Percentiles rank a stretch among this genome's conserved stretches.
phyloP scores from a whole-genome alignment of 2,888 invertebrate genomes.

The Athalia rosae region DNA sequence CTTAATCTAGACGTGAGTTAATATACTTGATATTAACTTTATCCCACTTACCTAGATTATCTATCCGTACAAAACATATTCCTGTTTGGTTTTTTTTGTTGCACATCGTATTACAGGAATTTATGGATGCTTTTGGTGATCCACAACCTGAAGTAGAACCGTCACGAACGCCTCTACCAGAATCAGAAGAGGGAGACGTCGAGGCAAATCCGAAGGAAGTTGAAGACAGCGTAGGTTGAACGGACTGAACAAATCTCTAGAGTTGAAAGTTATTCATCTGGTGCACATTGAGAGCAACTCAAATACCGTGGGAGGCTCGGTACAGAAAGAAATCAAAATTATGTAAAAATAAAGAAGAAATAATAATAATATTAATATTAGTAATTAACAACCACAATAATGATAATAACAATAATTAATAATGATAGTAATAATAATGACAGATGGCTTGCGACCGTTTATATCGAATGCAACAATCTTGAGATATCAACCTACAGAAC shows the following conservation, averaged over 20 bases:
- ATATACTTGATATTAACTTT: neutral
- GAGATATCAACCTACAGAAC: slow-evolving; percentile 59
- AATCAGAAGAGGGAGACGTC: slow-evolving; percentile 53
- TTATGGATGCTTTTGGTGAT: slow-evolving; percentile 70
- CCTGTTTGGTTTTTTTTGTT: neutral
- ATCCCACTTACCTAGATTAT: neutral
- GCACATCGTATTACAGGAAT: slow-evolving; percentile 63
- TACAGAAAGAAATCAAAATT: slow-evolving; percentile 64
- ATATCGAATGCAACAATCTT: slow-evolving; percentile 62
- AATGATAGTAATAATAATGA: slow-evolving; percentile 51
- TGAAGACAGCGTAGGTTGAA: slow-evolving; percentile 71
- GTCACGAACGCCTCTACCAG: slow-evolving; percentile 49
- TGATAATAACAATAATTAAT: slow-evolving; percentile 50
- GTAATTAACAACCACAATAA: slow-evolving; percentile 58
- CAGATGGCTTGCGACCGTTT: slow-evolving; percentile 63
- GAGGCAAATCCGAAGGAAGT: slow-evolving; percentile 66
- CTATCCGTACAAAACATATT: slow-evolving; percentile 4
- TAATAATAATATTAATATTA: slow-evolving; percentile 11
- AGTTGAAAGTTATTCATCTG: slow-evolving; percentile 52
- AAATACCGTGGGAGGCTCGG: slow-evolving; percentile 52
- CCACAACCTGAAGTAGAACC: slow-evolving; percentile 58
- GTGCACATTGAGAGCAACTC: slow-evolving; percentile 61
- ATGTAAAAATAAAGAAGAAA: slow-evolving; percentile 49
- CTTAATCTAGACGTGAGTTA: slow-evolving; percentile 54
- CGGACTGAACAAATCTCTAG: slow-evolving; percentile 45